Evolutionary conservation across 1,140 invertebrate genomes (phyloP).

Genomic region (Drosophila parvula): DNA sequence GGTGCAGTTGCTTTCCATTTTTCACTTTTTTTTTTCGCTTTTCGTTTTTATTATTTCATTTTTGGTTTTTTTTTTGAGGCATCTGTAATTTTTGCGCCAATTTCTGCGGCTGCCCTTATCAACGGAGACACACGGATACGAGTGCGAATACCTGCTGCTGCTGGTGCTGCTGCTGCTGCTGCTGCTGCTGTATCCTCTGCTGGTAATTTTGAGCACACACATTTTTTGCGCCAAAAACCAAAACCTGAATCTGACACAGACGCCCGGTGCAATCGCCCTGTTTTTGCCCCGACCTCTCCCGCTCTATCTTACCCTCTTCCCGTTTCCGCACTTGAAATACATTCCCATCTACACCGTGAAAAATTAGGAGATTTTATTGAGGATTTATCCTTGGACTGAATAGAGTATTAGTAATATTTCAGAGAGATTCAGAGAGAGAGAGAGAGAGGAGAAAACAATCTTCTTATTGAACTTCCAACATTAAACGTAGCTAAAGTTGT

Average conservation of each 20-base stretch:
- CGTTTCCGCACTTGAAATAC: conserved; percentile 61
- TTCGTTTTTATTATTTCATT: conserved; percentile 19
- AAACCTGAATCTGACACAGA: conserved; percentile 75
- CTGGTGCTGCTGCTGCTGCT: too few species aligned
- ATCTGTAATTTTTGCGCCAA: conserved; percentile 80
- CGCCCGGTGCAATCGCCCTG: conserved; percentile 36
- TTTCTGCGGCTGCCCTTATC: conserved; percentile 57
- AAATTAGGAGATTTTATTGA: neutral
- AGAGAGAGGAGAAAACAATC: too few species aligned
- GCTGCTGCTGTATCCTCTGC: conserved; percentile 26
- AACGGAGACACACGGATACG: conserved; percentile 23
- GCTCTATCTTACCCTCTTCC: conserved; percentile 28
- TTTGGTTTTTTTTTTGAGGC: conserved; percentile 48
- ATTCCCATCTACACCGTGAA: conserved; percentile 28
- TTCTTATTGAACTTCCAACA: too few species aligned
- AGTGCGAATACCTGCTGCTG: conserved; percentile 63
- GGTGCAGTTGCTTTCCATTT: conserved; percentile 8
- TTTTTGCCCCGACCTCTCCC: neutral
- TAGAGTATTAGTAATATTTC: neutral
- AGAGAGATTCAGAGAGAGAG: neutral
- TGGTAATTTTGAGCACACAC: conserved; percentile 71
- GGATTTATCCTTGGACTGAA: neutral
- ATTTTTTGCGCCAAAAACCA: conserved; percentile 77
- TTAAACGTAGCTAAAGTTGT: too few species aligned
- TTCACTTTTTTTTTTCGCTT: too few species aligned